A percentile compares a stretch with the other conserved stretches of the same genome.
phyloP scores from a whole-genome alignment of 2,888 invertebrate genomes.

The Uropetala carovei region DNA sequence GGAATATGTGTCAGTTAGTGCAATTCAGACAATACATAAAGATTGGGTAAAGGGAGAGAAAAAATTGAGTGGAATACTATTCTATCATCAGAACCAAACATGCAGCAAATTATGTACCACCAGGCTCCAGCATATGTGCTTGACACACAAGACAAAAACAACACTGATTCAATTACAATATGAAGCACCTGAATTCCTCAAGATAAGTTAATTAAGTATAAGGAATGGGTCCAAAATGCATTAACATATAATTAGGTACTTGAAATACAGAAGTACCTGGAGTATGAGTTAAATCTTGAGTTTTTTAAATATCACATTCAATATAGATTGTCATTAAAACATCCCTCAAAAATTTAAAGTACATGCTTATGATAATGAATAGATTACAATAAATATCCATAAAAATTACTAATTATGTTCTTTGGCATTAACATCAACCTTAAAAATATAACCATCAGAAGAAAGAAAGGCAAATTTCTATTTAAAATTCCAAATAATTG shows the following conservation, averaged over 20 bases:
- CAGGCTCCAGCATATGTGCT: conserved; percentile 63
- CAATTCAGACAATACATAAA: conserved; percentile 70
- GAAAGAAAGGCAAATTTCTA: background rate
- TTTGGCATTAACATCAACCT: background rate
- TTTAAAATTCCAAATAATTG: conserved; percentile 15
- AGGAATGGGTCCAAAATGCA: conserved; percentile 44
- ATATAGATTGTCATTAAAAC: no score
- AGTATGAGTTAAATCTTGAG: background rate
- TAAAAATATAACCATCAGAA: background rate
- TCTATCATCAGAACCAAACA: conserved; percentile 59
- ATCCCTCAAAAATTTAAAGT: no score
- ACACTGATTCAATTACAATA: conserved; percentile 55
- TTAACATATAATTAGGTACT: conserved; percentile 11
- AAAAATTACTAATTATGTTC: no score
- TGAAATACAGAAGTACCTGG: background rate
- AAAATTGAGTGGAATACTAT: conserved; percentile 60
- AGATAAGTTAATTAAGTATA: conserved; percentile 21
- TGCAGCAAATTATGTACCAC: conserved; percentile 58
- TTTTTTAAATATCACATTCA: background rate
- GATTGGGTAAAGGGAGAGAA: conserved; percentile 33
- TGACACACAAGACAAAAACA: conserved; percentile 61
- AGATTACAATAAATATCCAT: no score
- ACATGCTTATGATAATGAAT: no score
- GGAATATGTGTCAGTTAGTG: conserved; percentile 71
- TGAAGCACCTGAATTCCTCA: conserved; percentile 31